Base-by-base conservation (phyloP, 2,113 vertebrate species). In the Thamnophis sirtalis region DNA sequence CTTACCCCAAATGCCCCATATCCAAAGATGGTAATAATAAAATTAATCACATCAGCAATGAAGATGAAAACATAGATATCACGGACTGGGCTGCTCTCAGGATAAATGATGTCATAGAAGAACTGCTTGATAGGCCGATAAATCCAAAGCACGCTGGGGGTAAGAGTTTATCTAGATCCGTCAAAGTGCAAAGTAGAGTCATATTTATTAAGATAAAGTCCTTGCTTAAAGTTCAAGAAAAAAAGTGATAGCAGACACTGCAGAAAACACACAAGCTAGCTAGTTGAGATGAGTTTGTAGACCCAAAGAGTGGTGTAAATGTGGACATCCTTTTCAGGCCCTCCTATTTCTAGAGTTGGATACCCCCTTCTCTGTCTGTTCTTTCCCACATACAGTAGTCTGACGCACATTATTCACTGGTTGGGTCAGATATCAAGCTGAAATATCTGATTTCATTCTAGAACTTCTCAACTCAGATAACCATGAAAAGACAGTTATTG, bases 1-100 rank as follows among this genome's bases (percentile, higher is more conserved):
- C 97, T 97, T 91, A 98, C 98, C 93, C 98, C 97, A 94, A 98
- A 98, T 51, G 97, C 98, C 97, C 96, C 97, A 93, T 97, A 98
- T 91, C 97, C 97, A 86, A 98, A 98, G 89, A 98, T 98, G 60
- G 97, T 96, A 85, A 98, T 91, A 28, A 98, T 97, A 51, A 98
- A 98, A 95, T 97, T 97, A 93, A 98, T 96, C 0, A 97, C 96
- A 9, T 98, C 98, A 4, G 97, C 96, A 88, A 97, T 94, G 91
- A 98, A 98, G 96, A 96, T 97, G 56, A 98, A 93, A 10, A 97
- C 97, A 8, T 97, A 98, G 56, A 97, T 95, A 2, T 97, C 96
- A 51, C 96, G 97, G 84, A 97, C 96, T 0, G 96, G 96, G 85
- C 97, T 98, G 94, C 97, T 98, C 22, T 98, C 97, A 1, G 98